Conservation (phyloP, 1,140 invertebrate species). For the Reticulitermes speratus region DNA sequence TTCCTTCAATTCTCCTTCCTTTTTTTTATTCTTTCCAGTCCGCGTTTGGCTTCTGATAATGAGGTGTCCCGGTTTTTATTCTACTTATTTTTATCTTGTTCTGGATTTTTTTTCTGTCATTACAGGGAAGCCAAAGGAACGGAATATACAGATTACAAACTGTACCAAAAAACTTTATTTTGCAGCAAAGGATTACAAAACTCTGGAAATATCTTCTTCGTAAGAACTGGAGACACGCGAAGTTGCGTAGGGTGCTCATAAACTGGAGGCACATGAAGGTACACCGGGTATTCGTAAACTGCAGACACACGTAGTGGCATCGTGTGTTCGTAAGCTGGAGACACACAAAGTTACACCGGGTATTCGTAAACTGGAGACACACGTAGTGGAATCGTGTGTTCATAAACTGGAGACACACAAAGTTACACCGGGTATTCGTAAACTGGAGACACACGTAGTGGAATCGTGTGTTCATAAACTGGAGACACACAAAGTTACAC, state of each 20-base stretch:
- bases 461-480: too few species aligned
- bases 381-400: too few species aligned
- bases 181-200: neutral
- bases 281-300: too few species aligned
- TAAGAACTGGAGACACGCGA: neutral
- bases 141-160: neutral
- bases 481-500: too few species aligned
- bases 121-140: neutral
- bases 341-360: too few species aligned
- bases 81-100: neutral
- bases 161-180: neutral
- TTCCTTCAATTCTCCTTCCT: neutral
- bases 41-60: conserved; percentile 5
- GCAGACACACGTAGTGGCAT: too few species aligned
- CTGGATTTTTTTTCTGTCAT: neutral
- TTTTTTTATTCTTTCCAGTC: neutral
- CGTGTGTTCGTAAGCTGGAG: too few species aligned
- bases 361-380: too few species aligned
- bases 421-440: too few species aligned
- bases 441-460: too few species aligned
- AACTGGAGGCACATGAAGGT: neutral
- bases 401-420: too few species aligned
- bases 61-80: conserved; percentile 8
- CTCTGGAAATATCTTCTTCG: neutral
- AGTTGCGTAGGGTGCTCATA: neutral